Evolutionary conservation across 2,888 invertebrate species (phyloP).

Genomic region (Acanthosepion pharaonis): DNA sequence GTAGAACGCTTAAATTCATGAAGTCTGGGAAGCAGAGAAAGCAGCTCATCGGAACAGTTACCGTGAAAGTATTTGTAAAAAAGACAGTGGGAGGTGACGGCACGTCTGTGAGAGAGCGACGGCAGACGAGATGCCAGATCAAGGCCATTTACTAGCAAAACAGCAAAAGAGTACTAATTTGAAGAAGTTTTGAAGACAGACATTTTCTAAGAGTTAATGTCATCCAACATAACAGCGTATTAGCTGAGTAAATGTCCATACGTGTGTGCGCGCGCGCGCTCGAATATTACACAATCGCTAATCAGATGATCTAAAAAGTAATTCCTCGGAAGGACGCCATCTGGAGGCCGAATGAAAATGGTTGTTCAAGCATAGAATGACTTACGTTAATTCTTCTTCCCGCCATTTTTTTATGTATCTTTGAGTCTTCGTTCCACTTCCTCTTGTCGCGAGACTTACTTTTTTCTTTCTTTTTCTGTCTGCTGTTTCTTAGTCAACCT

Average conservation of each 20-base stretch:
- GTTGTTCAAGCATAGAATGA: background rate
- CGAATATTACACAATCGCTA: background rate
- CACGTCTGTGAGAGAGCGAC: too few relatives aligned
- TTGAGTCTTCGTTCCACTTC: background rate
- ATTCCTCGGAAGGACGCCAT: background rate
- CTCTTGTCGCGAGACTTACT: background rate
- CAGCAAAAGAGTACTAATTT: too few relatives aligned
- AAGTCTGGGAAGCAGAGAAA: too few relatives aligned
- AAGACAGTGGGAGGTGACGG: too few relatives aligned
- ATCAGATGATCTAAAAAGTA: background rate
- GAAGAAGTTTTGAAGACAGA: too few relatives aligned
- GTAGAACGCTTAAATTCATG: too few relatives aligned
- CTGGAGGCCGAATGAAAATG: background rate
- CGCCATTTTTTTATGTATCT: background rate
- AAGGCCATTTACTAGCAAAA: too few relatives aligned
- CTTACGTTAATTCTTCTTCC: background rate
- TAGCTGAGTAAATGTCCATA: background rate
- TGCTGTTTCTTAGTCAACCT: background rate
- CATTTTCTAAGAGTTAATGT: too few relatives aligned
- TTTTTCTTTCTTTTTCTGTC: background rate
- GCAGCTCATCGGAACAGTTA: too few relatives aligned
- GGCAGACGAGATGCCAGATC: too few relatives aligned
- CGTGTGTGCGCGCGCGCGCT: background rate
- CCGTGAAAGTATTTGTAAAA: too few relatives aligned
- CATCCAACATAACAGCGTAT: too few relatives aligned